Conservation (phyloP, 2,888 invertebrate genomes). For the Graphium colonna region DNA sequence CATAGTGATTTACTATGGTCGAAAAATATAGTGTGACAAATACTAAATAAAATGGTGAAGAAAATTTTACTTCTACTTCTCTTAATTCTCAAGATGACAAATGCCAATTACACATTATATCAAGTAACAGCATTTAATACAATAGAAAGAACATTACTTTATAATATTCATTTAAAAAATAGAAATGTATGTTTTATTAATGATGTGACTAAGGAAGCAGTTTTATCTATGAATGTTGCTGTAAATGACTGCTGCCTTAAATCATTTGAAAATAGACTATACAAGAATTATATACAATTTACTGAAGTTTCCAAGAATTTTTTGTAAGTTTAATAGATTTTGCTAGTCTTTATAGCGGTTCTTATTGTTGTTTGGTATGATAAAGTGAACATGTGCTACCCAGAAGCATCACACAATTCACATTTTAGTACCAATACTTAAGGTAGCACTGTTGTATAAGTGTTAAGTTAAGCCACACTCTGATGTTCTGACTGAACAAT, state of each 20-base stretch:
- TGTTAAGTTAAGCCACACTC: too few species aligned
- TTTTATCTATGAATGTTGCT: conserved; percentile 53
- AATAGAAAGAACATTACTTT: conserved; percentile 50
- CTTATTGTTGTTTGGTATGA: too few species aligned
- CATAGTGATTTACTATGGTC: conserved; percentile 28
- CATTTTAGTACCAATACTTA: too few species aligned
- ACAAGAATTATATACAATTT: conserved; percentile 48
- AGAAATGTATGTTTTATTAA: conserved; percentile 48
- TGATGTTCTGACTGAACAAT: too few species aligned
- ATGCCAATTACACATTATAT: conserved; percentile 43
- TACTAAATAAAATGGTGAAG: conserved; percentile 9
- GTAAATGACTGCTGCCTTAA: conserved; percentile 37
- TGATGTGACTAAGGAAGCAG: conserved; percentile 61
- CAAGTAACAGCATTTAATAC: conserved; percentile 57
- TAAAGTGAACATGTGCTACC: too few species aligned
- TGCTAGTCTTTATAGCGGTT: too few species aligned
- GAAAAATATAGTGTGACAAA: not conserved
- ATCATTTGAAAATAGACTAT: conserved; percentile 45
- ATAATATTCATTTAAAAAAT: conserved; percentile 39
- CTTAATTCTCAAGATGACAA: conserved; percentile 1
- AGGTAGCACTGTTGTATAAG: too few species aligned
- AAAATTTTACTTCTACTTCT: conserved; percentile 19
- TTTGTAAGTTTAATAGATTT: conserved; percentile 34
- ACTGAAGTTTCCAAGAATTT: conserved; percentile 28
- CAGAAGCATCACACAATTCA: too few species aligned